Percentiles rank a stretch among this genome's conserved stretches.
These are phyloP conservation scores for Linnaemya tessellans DNA, from an alignment of 2,888 invertebrate species.

Conservation along the genomic window DNA sequence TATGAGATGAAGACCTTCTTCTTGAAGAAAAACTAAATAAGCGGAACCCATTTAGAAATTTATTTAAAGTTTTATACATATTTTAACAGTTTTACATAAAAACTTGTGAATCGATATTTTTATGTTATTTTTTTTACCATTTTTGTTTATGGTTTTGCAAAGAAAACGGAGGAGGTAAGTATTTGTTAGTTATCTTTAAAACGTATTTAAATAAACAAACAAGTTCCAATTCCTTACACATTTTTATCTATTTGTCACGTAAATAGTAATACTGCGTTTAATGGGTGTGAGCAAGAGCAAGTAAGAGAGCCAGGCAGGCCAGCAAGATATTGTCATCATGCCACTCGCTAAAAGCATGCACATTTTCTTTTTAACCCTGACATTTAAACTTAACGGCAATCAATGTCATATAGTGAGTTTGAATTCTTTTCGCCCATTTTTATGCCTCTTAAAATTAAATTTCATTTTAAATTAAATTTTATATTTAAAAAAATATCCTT, in stretches of 20 bases:
- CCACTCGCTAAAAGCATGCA: conserved; percentile 8
- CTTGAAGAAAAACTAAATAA: too few relatives aligned
- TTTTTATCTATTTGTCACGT: conserved; percentile 1
- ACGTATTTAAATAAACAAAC: background rate
- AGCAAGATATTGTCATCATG: background rate
- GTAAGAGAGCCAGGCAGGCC: background rate
- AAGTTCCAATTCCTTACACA: background rate
- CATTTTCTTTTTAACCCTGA: conserved; percentile 70
- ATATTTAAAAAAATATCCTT: conserved; percentile 3
- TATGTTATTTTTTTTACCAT: background rate
- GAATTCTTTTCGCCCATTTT: background rate
- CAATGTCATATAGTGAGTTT: conserved; percentile 67
- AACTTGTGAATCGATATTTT: too few relatives aligned
- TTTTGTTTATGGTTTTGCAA: too few relatives aligned
- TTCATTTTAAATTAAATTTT: conserved; percentile 3
- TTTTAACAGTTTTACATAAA: too few relatives aligned
- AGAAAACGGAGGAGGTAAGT: background rate
- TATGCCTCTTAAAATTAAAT: background rate
- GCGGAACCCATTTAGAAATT: too few relatives aligned
- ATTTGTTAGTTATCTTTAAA: background rate
- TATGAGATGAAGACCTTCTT: too few relatives aligned
- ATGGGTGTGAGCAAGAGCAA: background rate
- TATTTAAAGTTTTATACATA: too few relatives aligned
- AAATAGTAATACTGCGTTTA: background rate
- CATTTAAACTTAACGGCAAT: conserved; percentile 72